Evolutionary conservation across 2,797 vertebrate genomes (phyloP), one percentile per base, ranked within the genome.

Genomic region (Poecilia wingei): DNA sequence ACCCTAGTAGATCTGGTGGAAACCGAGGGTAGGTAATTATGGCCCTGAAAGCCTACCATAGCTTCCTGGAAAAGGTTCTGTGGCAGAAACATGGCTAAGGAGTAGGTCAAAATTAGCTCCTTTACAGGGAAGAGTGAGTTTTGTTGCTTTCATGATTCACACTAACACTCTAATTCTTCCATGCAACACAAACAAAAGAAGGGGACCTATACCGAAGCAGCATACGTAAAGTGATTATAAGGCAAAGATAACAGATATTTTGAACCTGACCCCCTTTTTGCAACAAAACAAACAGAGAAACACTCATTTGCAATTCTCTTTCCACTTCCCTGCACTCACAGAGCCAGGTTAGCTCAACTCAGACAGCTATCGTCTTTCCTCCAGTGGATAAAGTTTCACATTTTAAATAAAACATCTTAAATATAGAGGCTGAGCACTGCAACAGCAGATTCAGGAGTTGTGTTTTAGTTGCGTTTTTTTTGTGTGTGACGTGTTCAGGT

Each of bases 331-430:
- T 7, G 5, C 69, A 51, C 74, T 61, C 74, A 77, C 43, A 80
- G 75, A 45, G 74, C 87, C 84, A 78, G 74, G 73, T 82, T 46
- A n/a, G 78, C 89, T 80, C 51, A 72, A 84, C 79, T 89, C 88
- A 86, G 76, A 82, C 90, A 75, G 88, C 87, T 79, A 93, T 95
- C 92, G 84, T 55, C 88, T 95, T 93, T 93, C 95, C 83, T 86
- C 59, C 76, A 0, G 74, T 31, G 45, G 91, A 83, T 95, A 83
- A 31, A 73, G 91, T 96, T 95, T 93, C 95, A 91, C 89, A 91
- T 94, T 94, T 95, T 95, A 95, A 95, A 96, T 96, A 94, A 96
- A 96, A 96, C 94, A 95, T 95, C 89, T 90, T 93, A 93, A 93
- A 94, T 91, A 92, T 84, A 92, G 86, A 86, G 84, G 88, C 93